A percentile compares a stretch with the other conserved stretches of the same genome.
Evolutionary conservation across 2,797 vertebrate species (phyloP).

Genomic region (Enteromius mattozi): DNA sequence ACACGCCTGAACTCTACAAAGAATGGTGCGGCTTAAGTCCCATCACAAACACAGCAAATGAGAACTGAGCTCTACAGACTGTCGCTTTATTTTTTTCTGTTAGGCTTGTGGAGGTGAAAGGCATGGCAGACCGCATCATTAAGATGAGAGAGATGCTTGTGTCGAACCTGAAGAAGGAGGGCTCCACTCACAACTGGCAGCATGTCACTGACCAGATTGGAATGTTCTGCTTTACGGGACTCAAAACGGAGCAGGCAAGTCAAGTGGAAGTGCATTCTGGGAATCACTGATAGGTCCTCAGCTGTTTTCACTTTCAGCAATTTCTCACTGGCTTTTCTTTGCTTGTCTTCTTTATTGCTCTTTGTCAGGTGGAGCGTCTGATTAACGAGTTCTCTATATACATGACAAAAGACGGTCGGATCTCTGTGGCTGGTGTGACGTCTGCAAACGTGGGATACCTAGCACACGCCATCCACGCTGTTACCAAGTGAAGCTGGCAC

Average conservation of each 20-base stretch:
- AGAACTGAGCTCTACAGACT: neutral
- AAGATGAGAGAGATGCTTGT: conserved; percentile 92
- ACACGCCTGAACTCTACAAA: conserved; percentile 85
- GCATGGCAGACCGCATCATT: conserved; percentile 96
- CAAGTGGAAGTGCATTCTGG: neutral
- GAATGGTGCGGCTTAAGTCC: conserved; percentile 78
- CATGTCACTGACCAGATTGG: conserved; percentile 97
- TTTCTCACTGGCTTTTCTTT: neutral
- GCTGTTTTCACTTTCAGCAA: neutral
- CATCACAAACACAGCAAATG: neutral
- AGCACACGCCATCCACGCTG: conserved; percentile 91
- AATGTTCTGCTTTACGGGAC: conserved; percentile 98
- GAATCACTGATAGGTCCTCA: neutral
- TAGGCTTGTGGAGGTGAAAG: conserved; percentile 93
- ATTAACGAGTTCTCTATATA: conserved; percentile 95
- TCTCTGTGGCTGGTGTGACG: conserved; percentile 93
- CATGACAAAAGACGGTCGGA: conserved; percentile 98
- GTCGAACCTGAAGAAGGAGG: conserved; percentile 91
- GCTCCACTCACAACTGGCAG: conserved; percentile 93
- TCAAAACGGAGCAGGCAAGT: conserved; percentile 94
- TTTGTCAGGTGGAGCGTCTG: conserved; percentile 88
- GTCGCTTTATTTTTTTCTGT: neutral
- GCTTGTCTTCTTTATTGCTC: neutral
- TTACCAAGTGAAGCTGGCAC: conserved; percentile 84
- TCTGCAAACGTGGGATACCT: conserved; percentile 92